Percentiles rank a stretch among this genome's conserved stretches.
Conservation (phyloP, 2,797 vertebrate genomes). For the Tenualosa ilisha region DNA sequence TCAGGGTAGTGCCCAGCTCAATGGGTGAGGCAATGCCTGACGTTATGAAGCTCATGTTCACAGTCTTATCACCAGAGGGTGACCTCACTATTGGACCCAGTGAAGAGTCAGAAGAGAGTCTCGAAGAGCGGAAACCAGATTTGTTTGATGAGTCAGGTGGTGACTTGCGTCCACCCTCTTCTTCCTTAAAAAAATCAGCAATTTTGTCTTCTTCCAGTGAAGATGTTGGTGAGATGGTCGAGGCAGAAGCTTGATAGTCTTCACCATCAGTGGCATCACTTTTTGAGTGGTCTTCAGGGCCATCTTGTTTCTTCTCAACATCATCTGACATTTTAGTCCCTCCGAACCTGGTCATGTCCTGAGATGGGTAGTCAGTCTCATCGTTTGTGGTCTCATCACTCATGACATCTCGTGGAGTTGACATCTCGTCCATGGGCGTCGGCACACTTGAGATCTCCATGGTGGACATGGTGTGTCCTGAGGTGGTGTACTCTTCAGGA, state of each 20-base stretch:
- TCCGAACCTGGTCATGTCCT: conserved; percentile 81
- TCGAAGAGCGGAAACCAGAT: conserved; percentile 64
- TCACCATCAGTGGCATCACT: conserved; percentile 91
- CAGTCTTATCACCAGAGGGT: conserved; percentile 85
- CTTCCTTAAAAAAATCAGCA: conserved; percentile 64
- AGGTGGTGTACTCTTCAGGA: conserved; percentile 87
- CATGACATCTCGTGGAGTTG: conserved; percentile 88
- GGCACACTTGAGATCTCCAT: conserved; percentile 93
- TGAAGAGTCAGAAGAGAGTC: conserved; percentile 67
- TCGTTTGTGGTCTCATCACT: conserved; percentile 90
- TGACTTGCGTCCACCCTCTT: conserved; percentile 41
- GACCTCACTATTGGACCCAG: conserved; percentile 84
- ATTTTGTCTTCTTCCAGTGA: conserved; percentile 90
- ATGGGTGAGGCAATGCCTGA: conserved; percentile 78
- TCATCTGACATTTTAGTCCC: conserved; percentile 75
- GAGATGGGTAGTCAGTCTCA: conserved; percentile 85
- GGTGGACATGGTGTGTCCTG: conserved; percentile 88
- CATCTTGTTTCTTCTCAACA: conserved; percentile 73
- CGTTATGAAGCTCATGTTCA: conserved; percentile 80
- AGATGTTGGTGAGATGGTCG: conserved; percentile 91
- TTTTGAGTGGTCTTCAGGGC: conserved; percentile 79
- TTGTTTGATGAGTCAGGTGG: conserved; percentile 64
- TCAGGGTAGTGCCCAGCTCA: conserved; percentile 74
- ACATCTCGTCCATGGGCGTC: conserved; percentile 93
- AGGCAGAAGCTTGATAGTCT: conserved; percentile 88